These are phyloP conservation scores for Lepus oiostolus DNA, from an alignment of 2,797 vertebrate genomes.

Conservation along the genomic window DNA sequence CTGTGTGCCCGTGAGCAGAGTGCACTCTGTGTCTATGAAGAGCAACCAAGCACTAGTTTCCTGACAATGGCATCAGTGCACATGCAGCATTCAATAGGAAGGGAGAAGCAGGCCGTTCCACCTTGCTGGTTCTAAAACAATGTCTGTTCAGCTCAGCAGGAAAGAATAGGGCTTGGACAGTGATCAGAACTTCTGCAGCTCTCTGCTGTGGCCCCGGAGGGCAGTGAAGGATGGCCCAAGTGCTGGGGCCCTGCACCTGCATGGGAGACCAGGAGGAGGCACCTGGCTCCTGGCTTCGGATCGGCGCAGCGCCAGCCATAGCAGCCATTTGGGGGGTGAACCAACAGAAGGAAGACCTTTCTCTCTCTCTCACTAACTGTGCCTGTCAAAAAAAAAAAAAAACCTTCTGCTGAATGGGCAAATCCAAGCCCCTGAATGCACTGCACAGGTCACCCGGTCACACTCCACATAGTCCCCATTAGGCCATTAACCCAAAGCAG, in stretches of 20 bases:
- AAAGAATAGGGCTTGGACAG: conserved; percentile 10
- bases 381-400: too few relatives aligned
- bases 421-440: not conserved
- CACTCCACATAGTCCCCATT: not conserved
- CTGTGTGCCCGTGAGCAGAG: not conserved
- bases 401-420: not conserved
- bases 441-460: too few relatives aligned
- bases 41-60: not conserved
- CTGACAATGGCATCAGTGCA: not conserved
- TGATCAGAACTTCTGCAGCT: not conserved
- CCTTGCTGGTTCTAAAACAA: not conserved
- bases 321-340: too few relatives aligned
- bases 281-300: too few relatives aligned
- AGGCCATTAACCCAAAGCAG: not conserved
- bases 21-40: not conserved
- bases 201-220: too few relatives aligned
- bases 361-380: too few relatives aligned
- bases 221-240: too few relatives aligned
- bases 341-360: too few relatives aligned
- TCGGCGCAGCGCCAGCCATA: too few relatives aligned
- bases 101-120: not conserved
- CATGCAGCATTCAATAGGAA: not conserved
- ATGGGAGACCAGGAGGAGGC: too few relatives aligned
- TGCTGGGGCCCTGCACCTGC: too few relatives aligned
- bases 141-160: not conserved